Base-by-base conservation (phyloP, 1,140 invertebrate species). In the Cyphomyrmex costatus region DNA sequence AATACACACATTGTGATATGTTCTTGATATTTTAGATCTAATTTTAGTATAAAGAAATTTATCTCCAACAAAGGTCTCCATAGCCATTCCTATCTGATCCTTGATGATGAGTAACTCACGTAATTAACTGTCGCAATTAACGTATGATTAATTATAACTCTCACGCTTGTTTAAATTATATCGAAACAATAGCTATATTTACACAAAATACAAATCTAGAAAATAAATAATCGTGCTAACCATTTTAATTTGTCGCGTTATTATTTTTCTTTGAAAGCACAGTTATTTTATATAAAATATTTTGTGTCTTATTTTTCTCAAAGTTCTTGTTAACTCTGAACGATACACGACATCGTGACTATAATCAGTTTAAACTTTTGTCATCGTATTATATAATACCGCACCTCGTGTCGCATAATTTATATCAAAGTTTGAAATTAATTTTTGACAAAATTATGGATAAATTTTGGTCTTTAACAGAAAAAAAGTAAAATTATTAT, bases 401-500 rank as follows among this genome's bases (percentile, higher is more conserved):
- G 33, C 51, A 51, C 53, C n/a, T 10, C 21, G 19, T 2, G 56
- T 24, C n/a, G n/a, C 10, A 21, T 24, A 36, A 76, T 58, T 76
- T 21, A 36, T 3, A 19, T 30, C 7, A 16, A 53, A 53, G 24
- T 6, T 53, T 51, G 19, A 73, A 58, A 73, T 53, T 30, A 19
- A 6, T 14, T 68, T 21, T 46, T 6, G 2, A 33, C n/a, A 42
- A 68, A 46, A 46, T 68, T 66, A 66, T n/a, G 2, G 33, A 42
- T 24, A 21, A 21, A 46, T 36, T 46, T 14, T 7, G 4, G 1
- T 21, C n/a, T 12, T 6, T 33, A 24, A 42, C n/a, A 42, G 19
- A 33, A 42, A 61, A 21, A 61, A 61, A 46, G 3, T 46, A 61
- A 77, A 42, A n/a, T 14, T 46, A 77, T 77, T 77, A 46, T 10